Base-by-base conservation (phyloP, 1,140 invertebrate species). In the Drosophila bipectinata region DNA sequence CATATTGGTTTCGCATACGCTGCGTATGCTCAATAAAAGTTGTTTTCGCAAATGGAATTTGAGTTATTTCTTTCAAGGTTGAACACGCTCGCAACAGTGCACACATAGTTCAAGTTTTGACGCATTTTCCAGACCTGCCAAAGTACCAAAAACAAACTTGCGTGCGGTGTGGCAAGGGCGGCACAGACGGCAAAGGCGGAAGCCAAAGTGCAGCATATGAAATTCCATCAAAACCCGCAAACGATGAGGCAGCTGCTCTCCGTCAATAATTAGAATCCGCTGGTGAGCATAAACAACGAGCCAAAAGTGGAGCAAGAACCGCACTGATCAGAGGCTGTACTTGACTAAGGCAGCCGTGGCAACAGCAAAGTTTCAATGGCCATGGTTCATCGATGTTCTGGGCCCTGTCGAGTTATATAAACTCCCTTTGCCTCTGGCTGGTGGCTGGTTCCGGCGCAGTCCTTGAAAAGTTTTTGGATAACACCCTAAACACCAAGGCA, bases 401-500 rank as follows among this genome's bases (percentile, higher is more conserved):
- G 59, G 62, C 60, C 62, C 69, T 76, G 69, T 68, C 82, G 61
- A 78, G 74, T 75, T 85, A 82, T 77, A 60, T 71, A 68, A 85
- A 74, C 74, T 85, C 77, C 54, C 59, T 37, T 37, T n/a, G 57
- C 49, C 66, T 63, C 63, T 61, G 24, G n/a, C 14, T 47, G 34
- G 41, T 47, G 62, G n/a, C 51, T 53, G 64, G 73, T 77, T 69
- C 63, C 66, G 82, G 60, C 72, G 74, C 71, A 87, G 83, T 87
- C 78, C 82, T 87, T 82, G 83, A 88, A 87, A 87, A 87, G 18
- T 87, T 87, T 87, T 82, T 67, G 81, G 81, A 80, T 80, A 84
- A 80, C 72, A 62, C 59, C 76, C 72, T 45, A 79, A 79, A 63
- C 60, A 69, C 28, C 24, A 67, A 61, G 56, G 39, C 21, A 48